These are phyloP conservation scores for Ranitomeya imitator DNA, from an alignment of 2,113 vertebrate species.

Conservation along the genomic window DNA sequence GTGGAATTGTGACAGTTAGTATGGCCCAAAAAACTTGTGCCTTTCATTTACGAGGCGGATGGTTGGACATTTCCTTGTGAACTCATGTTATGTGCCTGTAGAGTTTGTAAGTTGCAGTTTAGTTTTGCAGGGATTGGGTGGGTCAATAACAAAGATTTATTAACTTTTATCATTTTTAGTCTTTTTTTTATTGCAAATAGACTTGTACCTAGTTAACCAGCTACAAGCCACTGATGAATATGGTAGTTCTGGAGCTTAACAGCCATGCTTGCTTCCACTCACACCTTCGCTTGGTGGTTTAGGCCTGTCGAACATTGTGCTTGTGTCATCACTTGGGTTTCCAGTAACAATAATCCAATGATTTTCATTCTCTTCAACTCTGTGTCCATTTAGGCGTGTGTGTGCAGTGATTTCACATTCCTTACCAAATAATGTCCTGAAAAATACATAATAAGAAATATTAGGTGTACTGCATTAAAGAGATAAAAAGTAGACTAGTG, in stretches of 20 bases:
- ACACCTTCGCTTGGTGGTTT: not conserved
- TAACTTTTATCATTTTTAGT: not conserved
- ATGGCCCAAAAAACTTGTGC: too few species aligned
- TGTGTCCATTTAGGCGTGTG: conserved; percentile 83
- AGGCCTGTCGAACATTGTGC: conserved; percentile 64
- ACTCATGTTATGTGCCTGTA: too few species aligned
- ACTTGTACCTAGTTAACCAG: not conserved
- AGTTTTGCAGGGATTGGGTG: not conserved
- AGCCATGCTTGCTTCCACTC: not conserved
- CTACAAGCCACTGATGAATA: not conserved
- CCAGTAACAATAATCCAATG: conserved; percentile 84
- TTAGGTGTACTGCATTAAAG: not conserved
- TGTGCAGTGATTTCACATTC: conserved; percentile 86
- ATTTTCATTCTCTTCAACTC: conserved; percentile 82
- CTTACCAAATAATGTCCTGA: conserved; percentile 83
- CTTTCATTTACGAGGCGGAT: too few species aligned
- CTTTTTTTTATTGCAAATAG: not conserved
- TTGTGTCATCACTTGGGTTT: conserved; percentile 65
- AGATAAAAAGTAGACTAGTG: too few species aligned
- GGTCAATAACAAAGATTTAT: not conserved
- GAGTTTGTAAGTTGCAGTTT: too few species aligned
- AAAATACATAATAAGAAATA: conserved; percentile 7
- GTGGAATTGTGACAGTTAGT: too few species aligned
- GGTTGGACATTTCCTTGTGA: too few species aligned
- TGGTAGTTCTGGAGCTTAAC: not conserved